A percentile compares a stretch with the other conserved stretches of the same genome.
phyloP scores from a whole-genome alignment of 2,888 invertebrate genomes.

The Pachliopta kotzebuea region DNA sequence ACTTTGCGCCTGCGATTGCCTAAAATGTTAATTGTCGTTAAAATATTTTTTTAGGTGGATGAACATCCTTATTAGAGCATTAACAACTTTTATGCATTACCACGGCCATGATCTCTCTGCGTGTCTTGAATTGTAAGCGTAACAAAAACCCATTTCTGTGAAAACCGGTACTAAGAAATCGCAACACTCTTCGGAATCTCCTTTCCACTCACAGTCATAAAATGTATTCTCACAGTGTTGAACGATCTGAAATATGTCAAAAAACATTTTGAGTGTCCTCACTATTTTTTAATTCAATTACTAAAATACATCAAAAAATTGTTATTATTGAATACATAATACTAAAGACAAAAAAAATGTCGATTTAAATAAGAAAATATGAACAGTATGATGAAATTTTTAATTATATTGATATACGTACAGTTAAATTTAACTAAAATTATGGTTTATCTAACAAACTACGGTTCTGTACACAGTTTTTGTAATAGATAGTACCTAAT shows the following conservation, averaged over 20 bases:
- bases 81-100: conserved; percentile 48
- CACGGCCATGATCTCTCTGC: conserved; percentile 79
- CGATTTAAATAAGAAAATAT: too few species aligned
- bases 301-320: too few species aligned
- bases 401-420: too few species aligned
- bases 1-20: conserved; percentile 48
- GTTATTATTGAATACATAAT: too few species aligned
- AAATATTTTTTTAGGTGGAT: not conserved
- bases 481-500: too few species aligned
- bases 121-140: conserved; percentile 84
- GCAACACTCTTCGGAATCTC: conserved; percentile 84
- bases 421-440: too few species aligned
- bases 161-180: conserved; percentile 84
- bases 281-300: too few species aligned
- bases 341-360: too few species aligned
- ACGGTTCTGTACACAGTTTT: too few species aligned
- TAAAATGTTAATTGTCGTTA: conserved; percentile 1
- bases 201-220: conserved; percentile 84
- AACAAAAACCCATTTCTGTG: conserved; percentile 88
- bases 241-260: conserved; percentile 68
- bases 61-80: not conserved
- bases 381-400: too few species aligned
- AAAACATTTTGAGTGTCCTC: not conserved
- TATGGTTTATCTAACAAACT: too few species aligned
- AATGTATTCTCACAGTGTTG: conserved; percentile 82